phyloP scores from a whole-genome alignment of 2,888 invertebrate species.

The Cepaea hortensis region DNA sequence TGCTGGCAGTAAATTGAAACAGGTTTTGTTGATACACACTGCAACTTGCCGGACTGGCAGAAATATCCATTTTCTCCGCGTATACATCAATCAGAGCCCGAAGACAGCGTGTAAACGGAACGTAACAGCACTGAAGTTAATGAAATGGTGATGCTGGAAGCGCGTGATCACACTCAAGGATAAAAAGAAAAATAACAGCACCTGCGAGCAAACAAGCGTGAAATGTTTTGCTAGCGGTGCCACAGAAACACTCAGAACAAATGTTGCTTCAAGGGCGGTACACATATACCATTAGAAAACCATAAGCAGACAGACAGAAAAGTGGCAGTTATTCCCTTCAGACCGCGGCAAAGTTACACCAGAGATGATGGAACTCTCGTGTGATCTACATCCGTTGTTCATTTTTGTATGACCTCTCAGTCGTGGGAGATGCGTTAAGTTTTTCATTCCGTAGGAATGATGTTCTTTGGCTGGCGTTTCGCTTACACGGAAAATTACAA shows the following conservation, averaged over 20 bases:
- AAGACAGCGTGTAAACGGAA: background rate
- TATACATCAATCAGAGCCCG: background rate
- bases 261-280: conserved; percentile 27
- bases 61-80: background rate
- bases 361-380: conserved; percentile 3
- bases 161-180: background rate
- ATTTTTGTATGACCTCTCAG: background rate
- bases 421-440: background rate
- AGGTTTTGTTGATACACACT: background rate
- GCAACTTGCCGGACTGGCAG: background rate
- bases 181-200: conserved; percentile 18
- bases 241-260: conserved; percentile 13
- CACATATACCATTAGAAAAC: background rate
- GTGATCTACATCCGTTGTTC: conserved; percentile 1
- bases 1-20: background rate
- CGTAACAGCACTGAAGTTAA: background rate
- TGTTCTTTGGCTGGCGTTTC: background rate
- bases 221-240: conserved; percentile 1
- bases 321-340: background rate
- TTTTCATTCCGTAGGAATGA: background rate
- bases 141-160: background rate
- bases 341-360: background rate
- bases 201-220: conserved; percentile 19
- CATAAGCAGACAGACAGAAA: background rate
- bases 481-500: conserved; percentile 21